Evolutionary conservation across 2,888 invertebrate genomes (phyloP), one percentile per base, ranked within the genome.

Genomic region (Tenthredo notha): DNA sequence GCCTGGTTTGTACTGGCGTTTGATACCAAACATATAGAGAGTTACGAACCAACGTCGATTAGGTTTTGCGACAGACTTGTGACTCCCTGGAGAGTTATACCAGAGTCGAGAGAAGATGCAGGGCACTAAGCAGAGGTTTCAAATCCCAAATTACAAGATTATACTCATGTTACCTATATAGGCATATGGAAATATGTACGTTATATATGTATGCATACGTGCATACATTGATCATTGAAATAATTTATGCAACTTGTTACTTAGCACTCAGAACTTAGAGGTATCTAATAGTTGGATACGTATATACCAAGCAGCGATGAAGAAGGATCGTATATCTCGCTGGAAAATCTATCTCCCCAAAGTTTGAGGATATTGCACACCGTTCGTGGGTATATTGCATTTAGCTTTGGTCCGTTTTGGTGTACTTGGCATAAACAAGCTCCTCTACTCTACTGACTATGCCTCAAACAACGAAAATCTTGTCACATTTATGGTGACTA

Each of bases 21-120:
- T 61, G 80, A 80, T 80, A 58, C 18, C 77, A 29, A 61, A 61
- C 58, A 12, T 61, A 61, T 61, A 61, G 58, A 37, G 80, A 58
- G 40, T 61, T 61, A 40, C 61, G 58, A 40, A 21, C n/a, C 61
- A 61, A 18, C 37, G 61, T 80, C 80, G 80, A 80, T 80, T 80
- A 61, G 61, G 80, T 61, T 61, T 33, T 37, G 61, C 80, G 80
- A 80, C 61, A 40, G 37, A 80, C 80, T 80, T 80, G 80, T 80
- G 58, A 40, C 61, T 80, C 80, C 61, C 80, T 61, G 2, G 58
- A 40, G 80, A 80, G 18, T 18, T 7, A 25, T n/a, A 18, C 3
- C 9, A 40, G 7, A 33, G 37, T 18, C 7, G 40, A 54, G 33
- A 58, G 58, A 7, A 58, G 37, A 61, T 37, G 21, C 43, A 74